Percentiles rank a stretch among this genome's conserved stretches.
These are phyloP conservation scores for Suricata suricatta DNA, from an alignment of 2,113 vertebrate genomes.

Conservation along the genomic window DNA sequence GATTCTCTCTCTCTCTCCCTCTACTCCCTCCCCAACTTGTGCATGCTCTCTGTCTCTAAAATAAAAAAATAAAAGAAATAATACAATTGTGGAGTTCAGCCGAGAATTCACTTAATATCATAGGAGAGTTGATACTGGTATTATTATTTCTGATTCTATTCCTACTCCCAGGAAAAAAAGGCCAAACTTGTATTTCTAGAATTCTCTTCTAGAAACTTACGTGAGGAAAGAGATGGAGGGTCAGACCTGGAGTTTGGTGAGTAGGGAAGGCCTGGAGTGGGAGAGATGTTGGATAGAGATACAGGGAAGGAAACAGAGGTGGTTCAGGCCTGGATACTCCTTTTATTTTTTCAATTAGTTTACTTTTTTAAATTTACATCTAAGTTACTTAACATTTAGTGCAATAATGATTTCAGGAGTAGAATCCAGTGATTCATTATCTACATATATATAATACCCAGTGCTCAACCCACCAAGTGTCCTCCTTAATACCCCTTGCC, in stretches of 20 bases:
- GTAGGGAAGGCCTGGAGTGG: neutral
- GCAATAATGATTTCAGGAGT: no score
- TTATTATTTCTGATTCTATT: neutral
- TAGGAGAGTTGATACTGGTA: neutral
- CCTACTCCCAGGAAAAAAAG: neutral
- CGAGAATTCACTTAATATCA: neutral
- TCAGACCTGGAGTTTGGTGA: neutral
- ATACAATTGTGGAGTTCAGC: neutral
- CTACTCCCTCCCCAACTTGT: no score
- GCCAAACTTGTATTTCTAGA: neutral
- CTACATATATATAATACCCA: no score
- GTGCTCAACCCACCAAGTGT: no score
- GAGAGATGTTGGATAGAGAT: neutral
- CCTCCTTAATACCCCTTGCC: no score
- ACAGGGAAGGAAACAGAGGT: neutral
- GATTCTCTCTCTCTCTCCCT: no score
- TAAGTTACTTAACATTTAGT: no score
- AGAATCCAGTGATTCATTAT: no score
- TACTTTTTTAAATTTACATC: no score
- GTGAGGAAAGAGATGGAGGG: neutral
- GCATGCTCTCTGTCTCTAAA: no score
- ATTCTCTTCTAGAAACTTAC: neutral
- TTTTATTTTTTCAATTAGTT: no score
- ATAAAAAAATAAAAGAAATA: no score
- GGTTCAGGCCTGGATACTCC: neutral